Evolutionary conservation across 1,140 invertebrate species (phyloP).

Genomic region (Colletes latitarsis): DNA sequence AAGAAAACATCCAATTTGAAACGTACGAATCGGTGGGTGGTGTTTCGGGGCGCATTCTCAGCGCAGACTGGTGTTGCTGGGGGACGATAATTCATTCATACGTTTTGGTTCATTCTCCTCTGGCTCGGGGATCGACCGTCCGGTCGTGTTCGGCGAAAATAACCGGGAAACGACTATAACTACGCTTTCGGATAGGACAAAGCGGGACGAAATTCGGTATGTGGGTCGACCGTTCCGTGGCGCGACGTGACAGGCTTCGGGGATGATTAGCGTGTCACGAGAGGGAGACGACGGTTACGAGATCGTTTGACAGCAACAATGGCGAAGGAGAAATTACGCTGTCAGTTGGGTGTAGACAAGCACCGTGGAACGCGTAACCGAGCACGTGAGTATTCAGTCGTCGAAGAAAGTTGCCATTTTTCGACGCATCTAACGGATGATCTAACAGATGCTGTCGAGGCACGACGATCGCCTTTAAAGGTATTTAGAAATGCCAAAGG

Average conservation of each 20-base stretch:
- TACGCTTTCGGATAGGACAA: not conserved
- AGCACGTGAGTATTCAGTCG: constrained; percentile 37
- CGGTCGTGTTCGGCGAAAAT: too few relatives aligned
- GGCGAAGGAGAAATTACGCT: constrained; percentile 64
- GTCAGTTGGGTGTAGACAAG: constrained; percentile 45
- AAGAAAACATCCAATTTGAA: too few relatives aligned
- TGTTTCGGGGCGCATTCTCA: too few relatives aligned
- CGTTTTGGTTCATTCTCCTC: not conserved
- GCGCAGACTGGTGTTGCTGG: too few relatives aligned
- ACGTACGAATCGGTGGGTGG: too few relatives aligned
- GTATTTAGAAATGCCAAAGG: too few relatives aligned
- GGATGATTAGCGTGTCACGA: constrained; percentile 66
- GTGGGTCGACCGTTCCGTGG: constrained; percentile 48
- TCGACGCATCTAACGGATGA: too few relatives aligned
- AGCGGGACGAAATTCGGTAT: constrained; percentile 51
- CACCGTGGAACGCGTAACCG: constrained; percentile 33
- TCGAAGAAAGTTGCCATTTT: not conserved
- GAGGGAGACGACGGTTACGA: constrained; percentile 60
- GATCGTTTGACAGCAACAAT: constrained; percentile 65
- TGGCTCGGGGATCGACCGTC: not conserved
- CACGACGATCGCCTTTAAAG: constrained; percentile 19
- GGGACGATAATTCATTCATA: not conserved
- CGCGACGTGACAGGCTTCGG: constrained; percentile 53
- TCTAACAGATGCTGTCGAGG: not conserved
- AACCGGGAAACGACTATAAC: not conserved